Base-by-base conservation (phyloP, 2,113 vertebrate species). In the Seriola aureovittata region DNA sequence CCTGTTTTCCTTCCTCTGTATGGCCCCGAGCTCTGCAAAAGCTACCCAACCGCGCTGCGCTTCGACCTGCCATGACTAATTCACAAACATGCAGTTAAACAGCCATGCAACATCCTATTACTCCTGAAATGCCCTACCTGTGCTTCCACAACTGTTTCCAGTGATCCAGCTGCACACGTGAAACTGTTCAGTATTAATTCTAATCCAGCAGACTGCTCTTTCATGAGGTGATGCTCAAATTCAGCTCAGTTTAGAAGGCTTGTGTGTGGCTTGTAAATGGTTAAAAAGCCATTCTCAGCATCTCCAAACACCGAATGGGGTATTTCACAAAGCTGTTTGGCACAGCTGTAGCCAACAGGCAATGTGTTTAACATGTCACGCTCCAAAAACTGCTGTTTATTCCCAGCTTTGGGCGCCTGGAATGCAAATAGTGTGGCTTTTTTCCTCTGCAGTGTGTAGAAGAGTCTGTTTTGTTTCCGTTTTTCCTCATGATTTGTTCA, bases 331-430 rank as follows among this genome's bases (percentile, higher is more conserved):
- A 92, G 89, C 87, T 66, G 88, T 84, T 93, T 91, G 75, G 87
- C 83, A 80, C 50, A 54, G 85, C 81, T 81, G 75, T 71, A 87
- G 87, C 92, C 92, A 93, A 86, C 84, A 90, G 93, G 86, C 93
- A 93, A 92, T 90, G 92, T 91, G 88, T 93, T 94, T 93, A 94
- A 91, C 93, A 93, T 75, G 92, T 93, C 93, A 93, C 88, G 92
- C 88, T 94, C 90, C 91, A 93, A 91, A 94, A 92, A 91, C 85
- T 81, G 88, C 88, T 91, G 90, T 93, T 93, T 90, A 92, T 91
- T 91, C 84, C 78, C 85, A 0, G 89, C 91, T 93, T 88, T 86
- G 87, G 88, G 88, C n/a, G 68, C 86, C 75, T 65, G 64, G 75
- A 93, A 92, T 93, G 93, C 93, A 91, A 92, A 94, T 92, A 85